These are phyloP conservation scores for Dasysyrphus albostriatus DNA, from an alignment of 2,888 invertebrate species.

Conservation along the genomic window DNA sequence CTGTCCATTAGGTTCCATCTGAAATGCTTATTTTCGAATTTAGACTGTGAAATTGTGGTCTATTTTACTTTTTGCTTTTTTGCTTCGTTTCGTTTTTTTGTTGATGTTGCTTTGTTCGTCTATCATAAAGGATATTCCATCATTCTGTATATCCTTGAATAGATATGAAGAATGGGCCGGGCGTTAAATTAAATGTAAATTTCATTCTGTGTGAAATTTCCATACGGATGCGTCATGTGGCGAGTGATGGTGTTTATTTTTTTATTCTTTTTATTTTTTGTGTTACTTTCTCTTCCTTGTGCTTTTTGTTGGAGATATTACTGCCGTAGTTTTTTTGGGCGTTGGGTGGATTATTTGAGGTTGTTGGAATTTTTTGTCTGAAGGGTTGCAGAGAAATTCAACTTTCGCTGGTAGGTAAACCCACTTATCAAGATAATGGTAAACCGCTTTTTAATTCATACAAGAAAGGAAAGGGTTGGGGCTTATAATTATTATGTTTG, in stretches of 20 bases:
- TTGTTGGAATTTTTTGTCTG: constrained; percentile 1
- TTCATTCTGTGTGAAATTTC: constrained; percentile 66
- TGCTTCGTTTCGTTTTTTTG: background rate
- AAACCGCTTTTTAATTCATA: constrained; percentile 63
- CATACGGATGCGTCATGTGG: constrained; percentile 74
- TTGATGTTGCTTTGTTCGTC: constrained; percentile 31
- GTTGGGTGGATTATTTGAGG: constrained; percentile 43
- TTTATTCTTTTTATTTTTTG: constrained; percentile 14
- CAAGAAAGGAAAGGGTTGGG: background rate
- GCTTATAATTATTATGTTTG: background rate
- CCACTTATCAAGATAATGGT: constrained; percentile 20
- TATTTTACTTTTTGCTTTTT: constrained; percentile 31
- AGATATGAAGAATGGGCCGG: constrained; percentile 59
- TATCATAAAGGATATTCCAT: constrained; percentile 67
- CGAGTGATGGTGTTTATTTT: constrained; percentile 40
- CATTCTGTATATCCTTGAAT: constrained; percentile 49
- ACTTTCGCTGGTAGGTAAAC: constrained; percentile 6
- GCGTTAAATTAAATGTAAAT: constrained; percentile 73
- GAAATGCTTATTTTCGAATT: constrained; percentile 56
- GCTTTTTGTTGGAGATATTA: constrained; percentile 15
- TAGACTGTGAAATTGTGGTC: constrained; percentile 53
- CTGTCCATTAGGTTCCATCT: constrained; percentile 54
- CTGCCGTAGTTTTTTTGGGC: constrained; percentile 43
- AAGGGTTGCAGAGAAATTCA: constrained; percentile 33
- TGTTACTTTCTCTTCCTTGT: background rate